These are phyloP conservation scores for Meandrina meandrites DNA, from an alignment of 92 coral and sea anemone genomes.

Conservation along the genomic window DNA sequence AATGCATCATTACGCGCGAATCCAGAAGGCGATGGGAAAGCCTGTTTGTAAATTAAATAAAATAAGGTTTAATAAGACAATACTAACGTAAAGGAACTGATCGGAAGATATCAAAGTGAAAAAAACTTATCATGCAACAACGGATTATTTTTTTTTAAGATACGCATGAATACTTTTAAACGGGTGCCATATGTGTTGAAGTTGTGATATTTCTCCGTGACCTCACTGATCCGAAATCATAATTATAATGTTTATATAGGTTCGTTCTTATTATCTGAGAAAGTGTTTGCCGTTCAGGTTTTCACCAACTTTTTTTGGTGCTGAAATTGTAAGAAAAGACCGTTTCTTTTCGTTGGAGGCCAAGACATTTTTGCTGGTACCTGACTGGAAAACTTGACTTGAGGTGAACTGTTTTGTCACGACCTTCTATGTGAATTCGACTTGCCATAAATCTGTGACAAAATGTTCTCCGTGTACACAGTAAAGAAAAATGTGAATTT, in stretches of 20 bases:
- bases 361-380: not conserved
- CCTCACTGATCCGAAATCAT: conserved; percentile 39
- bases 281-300: not conserved
- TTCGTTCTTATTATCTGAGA: not conserved
- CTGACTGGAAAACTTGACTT: not conserved
- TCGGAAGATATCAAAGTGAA: not conserved
- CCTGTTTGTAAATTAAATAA: too few species aligned
- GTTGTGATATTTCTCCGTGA: conserved; percentile 35
- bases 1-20: not conserved
- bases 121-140: not conserved
- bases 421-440: not conserved
- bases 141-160: not conserved
- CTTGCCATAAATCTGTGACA: not conserved
- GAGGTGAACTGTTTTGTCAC: not conserved
- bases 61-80: too few species aligned
- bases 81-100: too few species aligned
- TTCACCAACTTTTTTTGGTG: not conserved
- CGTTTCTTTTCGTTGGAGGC: not conserved
- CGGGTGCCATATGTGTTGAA: conserved; percentile 24
- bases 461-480: not conserved
- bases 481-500: not conserved
- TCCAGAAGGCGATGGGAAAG: too few species aligned
- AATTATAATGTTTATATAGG: not conserved
- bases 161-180: conserved; percentile 32
- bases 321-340: not conserved